Evolutionary conservation across 1,140 invertebrate species (phyloP), one percentile per base, ranked within the genome.

Genomic region (Scaptomyza pallida): DNA sequence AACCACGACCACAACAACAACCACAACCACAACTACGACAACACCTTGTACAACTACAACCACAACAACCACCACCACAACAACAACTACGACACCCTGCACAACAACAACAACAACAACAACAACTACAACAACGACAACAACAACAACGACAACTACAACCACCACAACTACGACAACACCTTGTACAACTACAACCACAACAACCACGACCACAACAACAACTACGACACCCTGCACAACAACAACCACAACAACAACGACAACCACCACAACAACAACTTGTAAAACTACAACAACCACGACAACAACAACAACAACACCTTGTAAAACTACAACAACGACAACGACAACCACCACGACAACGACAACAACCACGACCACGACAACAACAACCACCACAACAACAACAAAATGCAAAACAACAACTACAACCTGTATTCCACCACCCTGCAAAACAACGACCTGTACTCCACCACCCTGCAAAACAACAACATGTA

Each of bases 381-480:
- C 51, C 0, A 40, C 51, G 0, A 23, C 51, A 6, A 47, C 0
- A 17, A 23, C 48, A 0, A 52, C 62, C 5, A 47, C 62, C 3
- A 65, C 52, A 10, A 48, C 33, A 4, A 55, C 62, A 26, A 35
- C 50, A 5, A 41, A 45, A 50, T 1, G 54, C 26, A n/a, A 44
- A 5, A 23, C 50, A 0, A 44, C 60, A 12, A 45, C 60, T 0
- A 33, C 35, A 2, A 51, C 48, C 10, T 41, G 26, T 8, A 65
- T 45, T 0, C 30, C 54, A 30, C 19, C 35, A 13, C 43, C 57
- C 1, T 48, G 57, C 5, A 52, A 30, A 9, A 33, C 56, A 1
- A 33, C 40, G 3, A 51, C 60, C 44, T n/a, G n/a, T n/a, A 62
- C 59, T 21, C 30, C 47, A 6, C 16, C 45, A 37, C 0, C 10